Evolutionary conservation across 1,140 invertebrate species (phyloP), one percentile per base, ranked within the genome.

Genomic region (Andrena cerasifolii): DNA sequence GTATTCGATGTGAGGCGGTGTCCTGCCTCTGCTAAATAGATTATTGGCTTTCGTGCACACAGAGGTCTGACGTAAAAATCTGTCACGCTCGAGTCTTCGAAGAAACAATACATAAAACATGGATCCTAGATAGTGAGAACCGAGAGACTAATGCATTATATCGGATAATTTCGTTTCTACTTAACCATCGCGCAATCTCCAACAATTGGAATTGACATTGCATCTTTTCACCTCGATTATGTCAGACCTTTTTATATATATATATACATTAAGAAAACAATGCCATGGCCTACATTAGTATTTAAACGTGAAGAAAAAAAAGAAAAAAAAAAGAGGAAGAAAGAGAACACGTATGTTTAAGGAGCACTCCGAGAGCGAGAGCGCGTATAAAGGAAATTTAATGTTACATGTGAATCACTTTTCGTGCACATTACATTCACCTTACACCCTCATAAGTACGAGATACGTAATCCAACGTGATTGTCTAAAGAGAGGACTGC

Each of bases 211-310:
- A n/a, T 36, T 51, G 5, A 43, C 12, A 6, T 26, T 21, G 43
- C 14, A 33, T 43, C 18, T 31, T 63, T 16, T 51, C 33, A 62
- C 14, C 43, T 54, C 49, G 24, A 40, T 66, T 84, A 86, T 68
- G 72, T 85, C 83, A 83, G 84, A 78, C 66, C 73, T 85, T 85
- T 70, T 77, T 81, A 81, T 65, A 56, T 78, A 67, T 67, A 40
- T 10, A 68, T 78, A 67, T 67, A 40, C 36, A 68, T 51, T 80
- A 83, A 83, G 74, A 54, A 54, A 84, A 88, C 82, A 83, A 89
- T 83, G 68, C 73, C 83, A 87, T 89, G 88, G 89, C 89, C 88
- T 89, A 89, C 31, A 84, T 82, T 89, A 89, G 83, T 82, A 80
- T 87, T 81, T 86, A 88, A 87, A 78, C 77, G 79, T 87, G 75